phyloP scores from a whole-genome alignment of 2,113 vertebrate species.

The Hippocampus guttulatus region DNA sequence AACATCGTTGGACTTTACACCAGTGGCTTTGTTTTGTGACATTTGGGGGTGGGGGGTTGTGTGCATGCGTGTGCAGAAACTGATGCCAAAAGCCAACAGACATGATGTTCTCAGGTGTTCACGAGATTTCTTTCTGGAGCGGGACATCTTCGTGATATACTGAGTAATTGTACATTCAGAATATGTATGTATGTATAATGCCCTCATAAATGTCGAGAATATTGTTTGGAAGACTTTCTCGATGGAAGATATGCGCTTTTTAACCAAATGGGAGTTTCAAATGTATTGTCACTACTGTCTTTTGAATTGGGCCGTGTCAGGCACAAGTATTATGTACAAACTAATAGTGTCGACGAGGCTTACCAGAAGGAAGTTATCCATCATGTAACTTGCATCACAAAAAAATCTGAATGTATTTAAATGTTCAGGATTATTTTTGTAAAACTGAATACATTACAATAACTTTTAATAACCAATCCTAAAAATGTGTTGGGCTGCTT shows the following conservation, averaged over 20 bases:
- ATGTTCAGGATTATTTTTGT: slow-evolving; percentile 58
- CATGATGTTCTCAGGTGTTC: slow-evolving; percentile 31
- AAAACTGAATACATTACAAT: slow-evolving; percentile 44
- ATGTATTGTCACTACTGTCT: slow-evolving; percentile 18
- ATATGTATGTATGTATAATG: not conserved
- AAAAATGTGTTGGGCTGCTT: not conserved
- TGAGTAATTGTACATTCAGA: not conserved
- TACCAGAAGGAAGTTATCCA: slow-evolving; percentile 19
- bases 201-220: slow-evolving; percentile 24
- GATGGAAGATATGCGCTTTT: not conserved
- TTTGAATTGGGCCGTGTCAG: slow-evolving; percentile 23
- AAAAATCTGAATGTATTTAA: slow-evolving; percentile 51
- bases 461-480: slow-evolving; percentile 49
- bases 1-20: not conserved
- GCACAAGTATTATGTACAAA: slow-evolving; percentile 1
- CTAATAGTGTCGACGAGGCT: not conserved
- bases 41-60: not conserved
- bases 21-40: not conserved
- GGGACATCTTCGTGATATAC: not conserved
- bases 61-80: not conserved
- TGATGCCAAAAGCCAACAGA: slow-evolving; percentile 25
- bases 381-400: slow-evolving; percentile 38
- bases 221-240: slow-evolving; percentile 11
- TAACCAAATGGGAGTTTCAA: not conserved
- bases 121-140: not conserved